Base-by-base conservation (phyloP, 2,797 vertebrate species). In the Lateolabrax maculatus region DNA sequence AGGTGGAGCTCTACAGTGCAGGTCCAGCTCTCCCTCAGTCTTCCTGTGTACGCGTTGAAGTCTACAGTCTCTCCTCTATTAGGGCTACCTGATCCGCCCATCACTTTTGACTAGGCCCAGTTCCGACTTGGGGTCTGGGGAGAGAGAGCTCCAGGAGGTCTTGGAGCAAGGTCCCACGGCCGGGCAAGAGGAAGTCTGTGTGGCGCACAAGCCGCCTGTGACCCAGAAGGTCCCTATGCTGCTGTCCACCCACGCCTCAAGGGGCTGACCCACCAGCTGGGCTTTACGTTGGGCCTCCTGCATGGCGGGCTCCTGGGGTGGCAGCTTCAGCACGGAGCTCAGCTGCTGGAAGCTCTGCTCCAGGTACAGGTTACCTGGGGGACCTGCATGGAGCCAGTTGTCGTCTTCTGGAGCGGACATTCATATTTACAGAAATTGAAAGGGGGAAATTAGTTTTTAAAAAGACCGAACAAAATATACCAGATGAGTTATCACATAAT, bases 341-440 rank as follows among this genome's bases (percentile, higher is more conserved):
- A 99, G 94, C 81, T 97, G 97, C 94, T 99, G 97, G 94, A 98
- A 98, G 90, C 94, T 97, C 94, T 99, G 98, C 58, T 99, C 98
- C 94, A 97, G 95, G 90, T 99, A 99, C 77, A 97, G 90, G 0
- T 98, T 98, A 31, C 90, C 95, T 2, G 97, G 95, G 18, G 98
- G 98, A 0, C 98, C 98, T 0, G 95, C 93, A 0, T 99, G 98
- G 70, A 99, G 91, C 97, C 97, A 99, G 91, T 84, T 94, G 90
- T 97, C 97, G 53, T 98, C 97, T 0, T 97, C 98, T 99, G 86
- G 19, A 83, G 44, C 18, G 16, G 19, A 41, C 11, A 49, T 31
- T 60, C 11, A 65, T 4, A 27, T 75, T 25, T 19, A 4, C 0
- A 65, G 9, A 62, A 49, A 72, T 46, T 5, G 1, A 73, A 48